Percentiles rank a stretch among this genome's conserved stretches.
phyloP scores from a whole-genome alignment of 2,797 vertebrate species.

The Anableps anableps region DNA sequence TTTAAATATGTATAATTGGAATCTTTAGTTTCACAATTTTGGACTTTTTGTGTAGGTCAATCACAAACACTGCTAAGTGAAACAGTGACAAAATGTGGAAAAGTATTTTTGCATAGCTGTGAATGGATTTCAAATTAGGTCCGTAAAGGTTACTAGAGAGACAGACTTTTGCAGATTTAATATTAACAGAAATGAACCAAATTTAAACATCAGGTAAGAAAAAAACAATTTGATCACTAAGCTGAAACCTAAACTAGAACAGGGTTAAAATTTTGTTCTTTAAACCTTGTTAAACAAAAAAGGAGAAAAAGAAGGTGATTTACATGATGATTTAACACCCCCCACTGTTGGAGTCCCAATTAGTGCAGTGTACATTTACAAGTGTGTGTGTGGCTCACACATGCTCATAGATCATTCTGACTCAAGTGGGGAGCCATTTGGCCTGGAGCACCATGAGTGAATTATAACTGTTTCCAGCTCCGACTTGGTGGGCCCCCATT shows the following conservation, averaged over 20 bases:
- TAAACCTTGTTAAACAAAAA: conserved; percentile 32
- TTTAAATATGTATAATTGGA: background rate
- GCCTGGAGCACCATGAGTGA: conserved; percentile 65
- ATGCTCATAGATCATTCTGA: conserved; percentile 74
- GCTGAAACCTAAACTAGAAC: conserved; percentile 10
- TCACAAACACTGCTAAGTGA: background rate
- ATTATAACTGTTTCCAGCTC: conserved; percentile 69
- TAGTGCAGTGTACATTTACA: conserved; percentile 70
- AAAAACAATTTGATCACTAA: background rate
- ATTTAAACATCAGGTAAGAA: background rate
- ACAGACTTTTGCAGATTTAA: background rate
- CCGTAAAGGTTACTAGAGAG: background rate
- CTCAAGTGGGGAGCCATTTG: conserved; percentile 77
- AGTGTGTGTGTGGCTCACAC: conserved; percentile 64
- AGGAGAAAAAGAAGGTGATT: conserved; percentile 54
- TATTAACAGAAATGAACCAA: background rate
- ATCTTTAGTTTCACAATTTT: background rate
- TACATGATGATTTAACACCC: conserved; percentile 63
- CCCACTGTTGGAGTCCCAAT: conserved; percentile 67
- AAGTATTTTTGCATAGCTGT: background rate
- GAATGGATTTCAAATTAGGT: background rate
- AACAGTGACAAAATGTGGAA: background rate
- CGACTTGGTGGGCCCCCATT: conserved; percentile 60
- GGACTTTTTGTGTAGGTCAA: background rate
- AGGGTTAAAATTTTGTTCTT: conserved; percentile 37